Evolutionary conservation across 2,113 vertebrate species (phyloP).

Genomic region (Gulo gulo): DNA sequence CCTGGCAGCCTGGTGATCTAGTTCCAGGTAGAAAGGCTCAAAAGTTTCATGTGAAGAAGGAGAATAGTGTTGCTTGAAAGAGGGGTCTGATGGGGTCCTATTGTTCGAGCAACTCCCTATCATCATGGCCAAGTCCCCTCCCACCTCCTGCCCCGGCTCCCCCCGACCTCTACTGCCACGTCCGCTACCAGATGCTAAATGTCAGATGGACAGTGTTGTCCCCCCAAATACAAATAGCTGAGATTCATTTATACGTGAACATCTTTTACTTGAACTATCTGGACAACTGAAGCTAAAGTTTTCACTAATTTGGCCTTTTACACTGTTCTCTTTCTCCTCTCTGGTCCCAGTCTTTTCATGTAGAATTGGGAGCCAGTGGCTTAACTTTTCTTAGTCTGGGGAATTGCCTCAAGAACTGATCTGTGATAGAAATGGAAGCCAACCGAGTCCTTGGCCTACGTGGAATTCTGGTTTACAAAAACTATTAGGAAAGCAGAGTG

Average conservation of each 20-base stretch:
- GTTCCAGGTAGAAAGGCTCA: not conserved
- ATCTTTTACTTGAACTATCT: not conserved
- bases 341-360: not conserved
- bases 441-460: not conserved
- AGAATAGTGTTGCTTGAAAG: not conserved
- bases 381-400: conserved; percentile 5
- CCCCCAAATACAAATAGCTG: not conserved
- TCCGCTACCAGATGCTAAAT: not conserved
- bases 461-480: not conserved
- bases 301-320: conserved; percentile 27
- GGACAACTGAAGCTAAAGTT: not conserved
- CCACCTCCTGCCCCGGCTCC: not conserved
- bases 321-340: not conserved
- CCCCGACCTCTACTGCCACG: not conserved
- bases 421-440: not conserved
- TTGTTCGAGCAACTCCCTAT: not conserved
- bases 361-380: not conserved
- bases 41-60: not conserved
- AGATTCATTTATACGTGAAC: not conserved
- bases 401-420: not conserved
- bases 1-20: not conserved
- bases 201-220: not conserved
- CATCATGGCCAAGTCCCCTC: not conserved
- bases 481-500: not conserved
- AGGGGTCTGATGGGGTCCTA: not conserved